Evolutionary conservation across 2,888 invertebrate genomes (phyloP), one percentile per base, ranked within the genome.

Genomic region (Papilio elwesi): DNA sequence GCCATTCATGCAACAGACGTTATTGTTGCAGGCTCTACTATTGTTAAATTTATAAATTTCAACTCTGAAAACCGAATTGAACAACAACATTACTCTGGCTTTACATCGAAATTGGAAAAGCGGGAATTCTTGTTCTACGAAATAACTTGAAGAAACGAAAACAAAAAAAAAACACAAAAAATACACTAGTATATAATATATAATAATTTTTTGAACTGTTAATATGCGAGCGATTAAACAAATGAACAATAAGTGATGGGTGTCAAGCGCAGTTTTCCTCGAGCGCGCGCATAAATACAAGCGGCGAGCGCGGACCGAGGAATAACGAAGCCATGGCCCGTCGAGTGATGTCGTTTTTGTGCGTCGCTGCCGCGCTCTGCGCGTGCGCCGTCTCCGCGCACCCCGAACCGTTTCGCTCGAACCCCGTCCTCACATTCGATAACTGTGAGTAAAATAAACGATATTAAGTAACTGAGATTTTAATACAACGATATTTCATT

Each of bases 311-410:
- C 63, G 67, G 69, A 68, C 70, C 59, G 13, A 26, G 52, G 52
- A 47, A 71, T 68, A 59, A 47, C 48, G 69, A 62, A 57, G 48
- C 66, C 68, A 66, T 74, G 75, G 72, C 65, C 74, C 78, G 76
- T 67, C 75, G 73, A 76, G 77, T 78, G 79, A 69, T 80, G 82
- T 80, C 80, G 80, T 81, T 82, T 81, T 71, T 80, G 76, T 82
- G 81, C 76, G 75, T 82, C 66, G 77, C 80, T 49, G 77, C 80
- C 53, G 85, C 81, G 78, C 77, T 85, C 38, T 73, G 77, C 70
- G 82, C 78, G 63, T 74, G 82, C 78, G 83, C 78, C 74, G 79
- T 78, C 55, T 55, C 55, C 26, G 84, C 83, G 69, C 81, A 65
- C 76, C 74, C 48, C 63, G 80, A 38, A 15, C 13, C n/a, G 15